phyloP scores from a whole-genome alignment of 2,113 vertebrate species.

The Echinops telfairi region DNA sequence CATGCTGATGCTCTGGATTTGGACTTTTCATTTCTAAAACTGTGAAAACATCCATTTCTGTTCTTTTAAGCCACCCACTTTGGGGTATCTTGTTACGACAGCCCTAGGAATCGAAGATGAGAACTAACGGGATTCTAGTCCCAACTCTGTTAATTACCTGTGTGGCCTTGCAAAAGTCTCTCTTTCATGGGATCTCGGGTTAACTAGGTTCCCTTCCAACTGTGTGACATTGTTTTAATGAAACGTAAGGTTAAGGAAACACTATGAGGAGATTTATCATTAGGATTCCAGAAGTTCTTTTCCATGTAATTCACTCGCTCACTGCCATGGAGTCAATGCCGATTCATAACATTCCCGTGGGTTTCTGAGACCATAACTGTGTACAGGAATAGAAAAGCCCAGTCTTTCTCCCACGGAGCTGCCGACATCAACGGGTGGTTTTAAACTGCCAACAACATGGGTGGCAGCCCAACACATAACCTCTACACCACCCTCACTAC shows the following conservation, averaged over 20 bases:
- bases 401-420: too few species aligned
- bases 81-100: neutral
- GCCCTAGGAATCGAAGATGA: neutral
- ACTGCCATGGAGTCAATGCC: too few species aligned
- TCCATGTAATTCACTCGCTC: neutral
- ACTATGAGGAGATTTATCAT: slow-evolving; percentile 21
- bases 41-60: neutral
- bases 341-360: too few species aligned
- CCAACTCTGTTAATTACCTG: neutral
- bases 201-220: slow-evolving; percentile 10
- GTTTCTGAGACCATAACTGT: too few species aligned
- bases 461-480: too few species aligned
- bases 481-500: neutral
- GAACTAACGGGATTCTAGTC: neutral
- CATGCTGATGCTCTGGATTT: neutral
- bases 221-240: neutral
- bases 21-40: neutral
- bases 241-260: slow-evolving; percentile 14
- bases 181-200: neutral
- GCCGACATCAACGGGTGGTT: too few species aligned
- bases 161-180: neutral
- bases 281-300: slow-evolving; percentile 42
- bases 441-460: too few species aligned
- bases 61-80: neutral
- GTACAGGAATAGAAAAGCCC: too few species aligned